Percentiles rank a stretch among this genome's conserved stretches.
Conservation (phyloP, 2,797 vertebrate species). For the Pangasius mekongensis region DNA sequence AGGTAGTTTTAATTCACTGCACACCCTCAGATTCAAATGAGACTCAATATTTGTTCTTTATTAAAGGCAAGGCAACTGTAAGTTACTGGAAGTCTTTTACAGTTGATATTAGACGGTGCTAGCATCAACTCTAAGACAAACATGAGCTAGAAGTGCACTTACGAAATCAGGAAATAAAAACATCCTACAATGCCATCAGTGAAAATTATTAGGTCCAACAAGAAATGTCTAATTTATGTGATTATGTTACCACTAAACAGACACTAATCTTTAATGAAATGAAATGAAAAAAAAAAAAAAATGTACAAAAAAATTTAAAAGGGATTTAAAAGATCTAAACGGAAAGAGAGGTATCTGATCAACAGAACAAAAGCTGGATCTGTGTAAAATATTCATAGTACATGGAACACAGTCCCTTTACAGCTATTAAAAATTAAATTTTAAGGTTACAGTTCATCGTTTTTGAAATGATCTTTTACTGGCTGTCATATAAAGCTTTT, state of each 20-base stretch:
- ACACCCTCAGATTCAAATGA: background rate
- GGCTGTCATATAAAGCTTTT: background rate
- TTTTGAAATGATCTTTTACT: background rate
- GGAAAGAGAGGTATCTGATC: background rate
- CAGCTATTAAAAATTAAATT: background rate
- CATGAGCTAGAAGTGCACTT: background rate
- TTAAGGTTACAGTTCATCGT: background rate
- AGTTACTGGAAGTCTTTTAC: background rate
- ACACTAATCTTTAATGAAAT: background rate
- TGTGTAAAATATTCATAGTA: background rate
- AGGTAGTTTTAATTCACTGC: background rate
- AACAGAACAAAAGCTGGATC: background rate
- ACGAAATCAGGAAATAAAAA: background rate
- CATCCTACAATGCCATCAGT: background rate
- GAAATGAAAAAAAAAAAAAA: background rate
- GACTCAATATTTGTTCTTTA: background rate
- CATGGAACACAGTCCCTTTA: background rate
- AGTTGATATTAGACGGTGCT: background rate
- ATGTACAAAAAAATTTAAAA: too few relatives aligned
- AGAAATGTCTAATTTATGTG: background rate
- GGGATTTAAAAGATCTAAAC: background rate
- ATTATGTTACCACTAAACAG: background rate
- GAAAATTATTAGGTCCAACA: background rate
- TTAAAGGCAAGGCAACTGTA: background rate
- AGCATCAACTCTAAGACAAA: background rate